Evolutionary conservation across 2,797 vertebrate species (phyloP).

Genomic region (Thalassophryne amazonica): DNA sequence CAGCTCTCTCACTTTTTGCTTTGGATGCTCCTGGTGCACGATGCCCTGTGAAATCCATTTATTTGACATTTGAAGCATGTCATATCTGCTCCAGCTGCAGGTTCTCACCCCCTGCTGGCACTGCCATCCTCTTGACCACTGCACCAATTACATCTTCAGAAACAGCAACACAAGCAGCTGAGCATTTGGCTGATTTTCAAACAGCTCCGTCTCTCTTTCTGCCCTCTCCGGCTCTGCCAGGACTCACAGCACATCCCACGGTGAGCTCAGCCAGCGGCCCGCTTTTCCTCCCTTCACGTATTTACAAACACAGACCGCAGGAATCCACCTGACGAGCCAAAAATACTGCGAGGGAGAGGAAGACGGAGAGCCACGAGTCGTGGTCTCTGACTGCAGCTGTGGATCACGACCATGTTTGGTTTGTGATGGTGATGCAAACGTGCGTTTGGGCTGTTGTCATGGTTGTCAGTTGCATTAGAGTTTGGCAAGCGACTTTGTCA

Average conservation of each 20-base stretch:
- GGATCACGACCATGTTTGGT: slow-evolving; percentile 29
- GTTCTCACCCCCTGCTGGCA: slow-evolving; percentile 23
- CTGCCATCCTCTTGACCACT: slow-evolving; percentile 25
- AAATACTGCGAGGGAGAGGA: slow-evolving; percentile 1
- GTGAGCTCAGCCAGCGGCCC: slow-evolving; percentile 16
- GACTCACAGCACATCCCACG: slow-evolving; percentile 20
- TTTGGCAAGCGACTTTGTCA: slow-evolving; percentile 25
- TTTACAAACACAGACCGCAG: slow-evolving; percentile 68
- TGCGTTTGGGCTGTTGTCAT: slow-evolving; percentile 1
- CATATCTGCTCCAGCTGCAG: slow-evolving; percentile 37
- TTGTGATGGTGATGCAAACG: not conserved
- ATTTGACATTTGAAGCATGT: slow-evolving; percentile 10
- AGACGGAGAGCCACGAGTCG: not conserved
- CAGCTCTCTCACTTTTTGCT: too few species aligned
- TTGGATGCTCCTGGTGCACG: too few species aligned
- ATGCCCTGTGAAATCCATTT: too few species aligned
- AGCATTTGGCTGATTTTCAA: slow-evolving; percentile 34
- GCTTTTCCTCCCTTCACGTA: slow-evolving; percentile 34
- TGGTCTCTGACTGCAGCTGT: slow-evolving; percentile 11
- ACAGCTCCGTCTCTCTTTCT: slow-evolving; percentile 16
- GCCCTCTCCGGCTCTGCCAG: slow-evolving; percentile 7
- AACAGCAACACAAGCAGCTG: slow-evolving; percentile 41
- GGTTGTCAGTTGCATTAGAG: slow-evolving; percentile 7
- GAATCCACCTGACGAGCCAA: slow-evolving; percentile 61
- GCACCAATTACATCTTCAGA: slow-evolving; percentile 54